phyloP scores from a whole-genome alignment of 2,888 invertebrate genomes.

The Rhagonycha fulva region DNA sequence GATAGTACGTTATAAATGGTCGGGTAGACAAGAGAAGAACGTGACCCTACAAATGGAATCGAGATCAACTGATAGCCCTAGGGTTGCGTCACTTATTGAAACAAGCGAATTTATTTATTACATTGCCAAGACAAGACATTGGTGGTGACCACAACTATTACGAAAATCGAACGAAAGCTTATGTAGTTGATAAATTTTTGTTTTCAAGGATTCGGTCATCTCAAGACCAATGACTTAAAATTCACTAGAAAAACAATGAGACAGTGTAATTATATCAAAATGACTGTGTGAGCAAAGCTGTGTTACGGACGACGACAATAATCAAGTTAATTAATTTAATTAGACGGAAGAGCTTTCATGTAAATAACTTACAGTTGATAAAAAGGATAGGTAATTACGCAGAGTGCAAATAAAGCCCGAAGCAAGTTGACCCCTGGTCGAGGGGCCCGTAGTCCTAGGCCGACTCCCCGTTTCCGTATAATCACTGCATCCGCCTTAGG shows the following conservation, averaged over 20 bases:
- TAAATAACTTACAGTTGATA: constrained; percentile 9
- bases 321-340: constrained; percentile 14
- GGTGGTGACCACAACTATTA: constrained; percentile 30
- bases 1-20: constrained; percentile 31
- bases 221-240: no score
- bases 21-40: constrained; percentile 34
- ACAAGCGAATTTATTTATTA: constrained; percentile 36
- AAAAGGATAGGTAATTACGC: constrained; percentile 36
- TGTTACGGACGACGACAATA: neutral
- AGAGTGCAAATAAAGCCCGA: constrained; percentile 45
- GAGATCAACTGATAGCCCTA: constrained; percentile 39
- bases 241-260: neutral
- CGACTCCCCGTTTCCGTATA: constrained; percentile 41
- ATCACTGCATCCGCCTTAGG: constrained; percentile 48
- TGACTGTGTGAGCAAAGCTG: neutral
- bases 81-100: constrained; percentile 36
- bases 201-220: neutral
- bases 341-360: constrained; percentile 6
- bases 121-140: constrained; percentile 24
- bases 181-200: neutral
- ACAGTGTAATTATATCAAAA: neutral
- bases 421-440: constrained; percentile 49
- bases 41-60: constrained; percentile 38
- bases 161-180: neutral
- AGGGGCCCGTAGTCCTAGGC: constrained; percentile 33